Base-by-base conservation (phyloP, 2,888 invertebrate genomes). In the Cephus sareptanus region DNA sequence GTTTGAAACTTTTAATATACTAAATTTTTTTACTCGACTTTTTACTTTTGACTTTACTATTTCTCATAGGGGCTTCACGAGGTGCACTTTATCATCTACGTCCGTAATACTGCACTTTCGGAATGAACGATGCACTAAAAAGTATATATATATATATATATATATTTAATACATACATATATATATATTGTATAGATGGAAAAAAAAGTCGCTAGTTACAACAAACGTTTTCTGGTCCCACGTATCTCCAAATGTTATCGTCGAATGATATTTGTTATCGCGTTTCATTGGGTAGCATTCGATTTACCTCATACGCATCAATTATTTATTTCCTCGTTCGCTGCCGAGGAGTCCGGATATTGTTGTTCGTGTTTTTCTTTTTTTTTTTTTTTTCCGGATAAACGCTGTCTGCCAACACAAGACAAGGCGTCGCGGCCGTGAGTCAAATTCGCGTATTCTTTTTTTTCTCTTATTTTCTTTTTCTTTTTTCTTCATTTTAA, bases 201-300 rank as follows among this genome's bases (percentile, higher is more conserved):
- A 30, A 80, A 82, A 81, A 82, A 83, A 85, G 84, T 81, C 23
- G 81, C 79, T 83, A 82, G 79, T 85, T 80, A 82, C 81, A 79
- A 80, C 80, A 83, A 82, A 83, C 80, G 79, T 82, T 86, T 84
- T 82, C 85, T 88, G 88, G 88, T 88, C 87, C 88, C 87, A 85
- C 85, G 23, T 56, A 85, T 87, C 85, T 85, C 83, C 33, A 83
- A 86, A 78, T 83, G 84, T 82, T 83, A 85, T 68, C 40, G 33
- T 71, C 71, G n/a, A 34, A 31, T 23, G 56, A 56, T 56, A 15
- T 9, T 56, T 9, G 0, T 23, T 23, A 23, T 23, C 56, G 23
- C 56, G 56, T 40, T 15, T 40, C 15, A 1, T 15, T 15, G 4
- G 40, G 4, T 40, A 23, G 15, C 4, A 40, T 40, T 23, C 3